Base-by-base conservation (phyloP, 2,888 invertebrate genomes). In the Zygaena filipendulae region DNA sequence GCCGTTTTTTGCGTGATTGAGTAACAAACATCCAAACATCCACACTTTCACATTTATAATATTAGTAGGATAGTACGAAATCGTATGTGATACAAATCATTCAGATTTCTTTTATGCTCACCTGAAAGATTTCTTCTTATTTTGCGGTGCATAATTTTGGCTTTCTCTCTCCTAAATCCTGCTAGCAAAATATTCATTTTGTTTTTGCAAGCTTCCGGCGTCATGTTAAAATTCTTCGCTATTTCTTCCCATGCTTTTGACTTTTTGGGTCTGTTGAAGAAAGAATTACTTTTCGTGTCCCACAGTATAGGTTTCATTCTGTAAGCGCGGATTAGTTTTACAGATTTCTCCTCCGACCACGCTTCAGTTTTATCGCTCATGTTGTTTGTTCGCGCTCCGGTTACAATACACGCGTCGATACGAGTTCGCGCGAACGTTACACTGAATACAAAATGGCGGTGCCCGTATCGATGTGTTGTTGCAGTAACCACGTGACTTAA, bases 101-200 rank as follows among this genome's bases (percentile, higher is more conserved):
- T n/a, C n/a, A n/a, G n/a, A n/a, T n/a, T n/a, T n/a, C n/a, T n/a
- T n/a, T n/a, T n/a, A n/a, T n/a, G n/a, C n/a, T n/a, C n/a, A n/a
- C n/a, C n/a, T n/a, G n/a, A n/a, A n/a, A n/a, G n/a, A n/a, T n/a
- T n/a, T n/a, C n/a, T n/a, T n/a, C n/a, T n/a, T n/a, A n/a, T n/a
- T n/a, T n/a, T 13, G 23, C 45, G 40, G 18, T 45, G 43, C 33
- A 45, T 35, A 11, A 52, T 40, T 40, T 51, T 62, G 0, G 52
- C 40, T 34, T 62, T 63, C 44, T 61, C 62, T 35, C 60, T 43
- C 39, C 59, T 42, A 32, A 59, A 57, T 11, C 55, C 55, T 9
- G 59, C 56, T 46, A 52, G 45, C 20, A 62, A 39, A 33, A 52
- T 42, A 6, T 29, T 40, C 49, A 59, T 58, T 35, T 64, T 64